Percentiles rank a stretch among this genome's conserved stretches.
Evolutionary conservation across 2,888 invertebrate species (phyloP).

Genomic region (Aethes cnicana): DNA sequence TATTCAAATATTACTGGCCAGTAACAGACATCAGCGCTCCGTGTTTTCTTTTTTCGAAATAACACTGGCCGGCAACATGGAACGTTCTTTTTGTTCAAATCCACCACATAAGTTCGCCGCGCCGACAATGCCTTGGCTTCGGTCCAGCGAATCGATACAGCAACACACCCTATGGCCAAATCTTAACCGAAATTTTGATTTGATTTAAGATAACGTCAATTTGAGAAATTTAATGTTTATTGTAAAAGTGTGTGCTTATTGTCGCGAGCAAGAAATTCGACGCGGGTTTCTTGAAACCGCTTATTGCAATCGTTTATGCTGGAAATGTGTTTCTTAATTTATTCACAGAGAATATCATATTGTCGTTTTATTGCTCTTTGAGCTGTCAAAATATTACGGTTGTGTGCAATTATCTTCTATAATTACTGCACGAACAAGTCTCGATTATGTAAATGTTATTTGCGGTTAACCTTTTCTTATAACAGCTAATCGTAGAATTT

Average conservation of each 20-base stretch:
- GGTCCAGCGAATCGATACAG: slow-evolving; percentile 27
- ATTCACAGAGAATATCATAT: neutral
- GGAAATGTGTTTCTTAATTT: neutral
- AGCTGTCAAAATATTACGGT: no score
- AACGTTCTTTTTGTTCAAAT: slow-evolving; percentile 19
- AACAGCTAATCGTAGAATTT: no score
- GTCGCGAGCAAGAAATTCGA: slow-evolving; percentile 2
- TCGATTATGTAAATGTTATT: no score
- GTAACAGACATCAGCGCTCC: slow-evolving; percentile 7
- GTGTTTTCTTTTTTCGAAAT: slow-evolving; percentile 9
- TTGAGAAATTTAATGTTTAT: slow-evolving; percentile 21
- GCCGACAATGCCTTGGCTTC: slow-evolving; percentile 24
- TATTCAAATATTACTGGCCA: no score
- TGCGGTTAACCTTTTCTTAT: no score
- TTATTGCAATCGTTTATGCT: neutral
- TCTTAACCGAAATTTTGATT: slow-evolving; percentile 22
- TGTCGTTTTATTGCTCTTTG: no score
- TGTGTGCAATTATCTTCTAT: no score
- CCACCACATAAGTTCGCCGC: slow-evolving; percentile 26
- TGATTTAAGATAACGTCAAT: slow-evolving; percentile 26
- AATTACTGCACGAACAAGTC: no score
- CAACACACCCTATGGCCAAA: slow-evolving; percentile 16
- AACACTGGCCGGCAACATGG: slow-evolving; percentile 14
- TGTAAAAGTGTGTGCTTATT: slow-evolving; percentile 9
- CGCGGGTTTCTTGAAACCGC: neutral